Evolutionary conservation across 2,888 invertebrate genomes (phyloP), one percentile per base, ranked within the genome.

Genomic region (Tenodera sinensis): DNA sequence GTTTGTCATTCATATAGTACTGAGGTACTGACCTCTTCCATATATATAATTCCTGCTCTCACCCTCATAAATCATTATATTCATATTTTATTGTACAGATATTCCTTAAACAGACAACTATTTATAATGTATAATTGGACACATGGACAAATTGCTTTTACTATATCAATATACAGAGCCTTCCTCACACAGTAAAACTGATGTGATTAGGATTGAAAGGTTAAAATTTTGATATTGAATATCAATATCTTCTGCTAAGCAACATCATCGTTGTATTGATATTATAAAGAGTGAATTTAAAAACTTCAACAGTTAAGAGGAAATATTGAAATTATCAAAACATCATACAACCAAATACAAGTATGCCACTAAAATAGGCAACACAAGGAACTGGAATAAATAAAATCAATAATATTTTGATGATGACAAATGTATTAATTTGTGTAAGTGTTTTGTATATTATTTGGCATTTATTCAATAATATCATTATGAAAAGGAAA

Each of bases 241-340:
- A 28, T 28, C 28, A 86, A 71, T 30, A 71, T 81, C 15, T 71
- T 81, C 81, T 28, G 71, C 54, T 81, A 81, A 86, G 20, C n/a
- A 86, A 86, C 86, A 71, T 86, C 28, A 86, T 86, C 86, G 86
- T 86, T 86, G 86, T 86, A 81, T 42, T 25, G 86, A 86, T 28
- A 71, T 71, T 71, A 4, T 28, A 86, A 28, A 85, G 54, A 86
- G 30, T 81, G 54, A 81, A 28, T n/a, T 28, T 30, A 86, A 42
- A 42, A 86, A 81, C n/a, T 28, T 81, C 8, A 86, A 85, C 28
- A 81, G 27, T 81, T 25, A 81, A 20, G 15, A 28, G 12, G 30
- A 86, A 86, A 71, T 81, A 86, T 30, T 86, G 71, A 86, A 86
- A 86, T 71, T 86, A 86, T 86, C 71, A 86, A 86, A 86, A 71